A percentile compares a stretch with the other conserved stretches of the same genome.
These are phyloP conservation scores for Nycticebus coucang DNA, from an alignment of 2,113 vertebrate genomes.

Conservation along the genomic window DNA sequence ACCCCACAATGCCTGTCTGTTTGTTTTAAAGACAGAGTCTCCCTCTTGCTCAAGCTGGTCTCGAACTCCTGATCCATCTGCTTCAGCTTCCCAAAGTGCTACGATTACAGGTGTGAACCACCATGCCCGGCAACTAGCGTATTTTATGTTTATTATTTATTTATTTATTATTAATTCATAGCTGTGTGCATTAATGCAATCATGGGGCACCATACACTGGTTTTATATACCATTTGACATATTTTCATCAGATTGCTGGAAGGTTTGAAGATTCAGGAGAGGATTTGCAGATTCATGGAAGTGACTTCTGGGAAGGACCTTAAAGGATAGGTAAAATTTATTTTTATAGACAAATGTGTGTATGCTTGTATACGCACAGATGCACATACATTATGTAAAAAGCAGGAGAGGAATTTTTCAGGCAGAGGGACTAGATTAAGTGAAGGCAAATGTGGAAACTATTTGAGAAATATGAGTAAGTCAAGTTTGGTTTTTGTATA, in stretches of 20 bases:
- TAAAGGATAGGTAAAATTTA: neutral
- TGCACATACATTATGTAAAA: neutral
- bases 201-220: no score
- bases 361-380: neutral
- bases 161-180: no score
- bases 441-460: neutral
- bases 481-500: neutral
- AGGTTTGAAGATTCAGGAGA: neutral
- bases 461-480: neutral
- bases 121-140: neutral
- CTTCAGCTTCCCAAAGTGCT: no score
- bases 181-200: no score
- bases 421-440: neutral
- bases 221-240: no score
- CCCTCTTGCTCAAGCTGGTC: no score
- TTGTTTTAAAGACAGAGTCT: no score
- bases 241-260: neutral
- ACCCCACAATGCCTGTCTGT: no score
- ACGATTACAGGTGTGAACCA: no score
- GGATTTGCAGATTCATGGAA: neutral
- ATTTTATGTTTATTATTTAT: neutral
- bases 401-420: neutral
- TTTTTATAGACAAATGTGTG: neutral
- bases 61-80: no score
- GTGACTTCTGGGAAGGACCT: neutral